phyloP scores from a whole-genome alignment of 2,888 invertebrate genomes.

The Galerucella pusilla region DNA sequence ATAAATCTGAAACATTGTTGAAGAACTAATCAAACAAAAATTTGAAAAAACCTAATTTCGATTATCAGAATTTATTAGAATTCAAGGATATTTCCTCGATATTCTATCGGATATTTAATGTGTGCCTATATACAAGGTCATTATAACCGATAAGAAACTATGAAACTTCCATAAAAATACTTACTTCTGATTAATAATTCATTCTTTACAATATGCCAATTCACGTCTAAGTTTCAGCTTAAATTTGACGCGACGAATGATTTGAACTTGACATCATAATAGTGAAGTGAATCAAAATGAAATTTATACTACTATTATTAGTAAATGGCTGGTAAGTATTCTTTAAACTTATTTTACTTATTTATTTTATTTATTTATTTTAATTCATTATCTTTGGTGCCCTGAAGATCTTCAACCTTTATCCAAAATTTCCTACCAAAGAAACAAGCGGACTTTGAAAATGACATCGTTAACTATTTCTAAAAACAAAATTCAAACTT shows the following conservation, averaged over 20 bases:
- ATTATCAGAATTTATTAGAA: neutral
- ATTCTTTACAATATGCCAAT: neutral
- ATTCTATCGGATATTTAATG: neutral
- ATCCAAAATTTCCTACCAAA: too few relatives aligned
- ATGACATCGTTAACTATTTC: too few relatives aligned
- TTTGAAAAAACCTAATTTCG: neutral
- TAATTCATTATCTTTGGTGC: too few relatives aligned
- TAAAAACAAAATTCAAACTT: too few relatives aligned
- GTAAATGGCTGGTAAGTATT: slow-evolving; percentile 1
- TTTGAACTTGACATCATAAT: neutral
- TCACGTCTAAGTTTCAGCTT: neutral
- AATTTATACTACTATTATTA: neutral
- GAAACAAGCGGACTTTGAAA: too few relatives aligned
- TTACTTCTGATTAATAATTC: neutral
- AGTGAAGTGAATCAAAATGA: neutral
- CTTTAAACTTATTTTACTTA: too few relatives aligned
- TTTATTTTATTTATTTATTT: neutral
- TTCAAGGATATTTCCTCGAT: neutral
- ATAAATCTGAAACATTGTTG: too few relatives aligned
- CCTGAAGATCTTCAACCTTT: too few relatives aligned
- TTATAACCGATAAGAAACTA: too few relatives aligned
- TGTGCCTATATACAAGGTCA: too few relatives aligned
- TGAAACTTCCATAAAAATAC: neutral
- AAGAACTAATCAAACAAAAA: too few relatives aligned
- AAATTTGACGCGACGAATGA: neutral